These are phyloP conservation scores for Pissodes strobi DNA, from an alignment of 1,140 invertebrate species.

Conservation along the genomic window DNA sequence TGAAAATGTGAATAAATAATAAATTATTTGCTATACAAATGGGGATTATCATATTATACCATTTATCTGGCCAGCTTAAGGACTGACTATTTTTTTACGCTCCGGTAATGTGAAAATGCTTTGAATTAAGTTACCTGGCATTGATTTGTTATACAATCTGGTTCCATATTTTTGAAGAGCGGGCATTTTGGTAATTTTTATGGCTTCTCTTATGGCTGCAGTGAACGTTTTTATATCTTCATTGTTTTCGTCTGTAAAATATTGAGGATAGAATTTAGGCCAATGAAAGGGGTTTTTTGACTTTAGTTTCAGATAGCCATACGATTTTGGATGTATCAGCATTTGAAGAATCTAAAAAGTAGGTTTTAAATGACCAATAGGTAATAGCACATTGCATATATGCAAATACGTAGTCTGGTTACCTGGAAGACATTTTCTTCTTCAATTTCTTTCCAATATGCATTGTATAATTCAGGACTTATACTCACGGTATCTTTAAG, in stretches of 20 bases:
- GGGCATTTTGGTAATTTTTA: conserved; percentile 50
- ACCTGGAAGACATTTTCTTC: conserved; percentile 31
- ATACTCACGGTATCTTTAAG: conserved; percentile 44
- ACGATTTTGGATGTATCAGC: conserved; percentile 72
- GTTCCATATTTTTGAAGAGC: conserved; percentile 54
- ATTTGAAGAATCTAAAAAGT: conserved; percentile 69
- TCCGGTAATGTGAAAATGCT: too few species aligned
- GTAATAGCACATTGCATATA: background rate
- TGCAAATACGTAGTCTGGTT: too few species aligned
- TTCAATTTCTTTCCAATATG: conserved; percentile 44
- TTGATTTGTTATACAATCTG: conserved; percentile 52
- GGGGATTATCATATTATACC: too few species aligned
- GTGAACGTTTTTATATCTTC: conserved; percentile 56
- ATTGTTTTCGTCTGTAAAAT: conserved; percentile 60
- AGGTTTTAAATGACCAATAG: too few species aligned
- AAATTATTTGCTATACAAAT: too few species aligned
- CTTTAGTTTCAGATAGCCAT: conserved; percentile 63
- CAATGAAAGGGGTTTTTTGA: conserved; percentile 65
- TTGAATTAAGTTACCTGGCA: conserved; percentile 57
- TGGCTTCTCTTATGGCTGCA: conserved; percentile 52
- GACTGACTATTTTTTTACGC: too few species aligned
- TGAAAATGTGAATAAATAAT: too few species aligned
- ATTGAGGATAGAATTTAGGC: conserved; percentile 70
- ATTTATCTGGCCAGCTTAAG: too few species aligned
- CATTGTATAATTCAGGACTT: conserved; percentile 43